Evolutionary conservation across 2,888 invertebrate genomes (phyloP).

Genomic region (Lasioglossum oenotherae): DNA sequence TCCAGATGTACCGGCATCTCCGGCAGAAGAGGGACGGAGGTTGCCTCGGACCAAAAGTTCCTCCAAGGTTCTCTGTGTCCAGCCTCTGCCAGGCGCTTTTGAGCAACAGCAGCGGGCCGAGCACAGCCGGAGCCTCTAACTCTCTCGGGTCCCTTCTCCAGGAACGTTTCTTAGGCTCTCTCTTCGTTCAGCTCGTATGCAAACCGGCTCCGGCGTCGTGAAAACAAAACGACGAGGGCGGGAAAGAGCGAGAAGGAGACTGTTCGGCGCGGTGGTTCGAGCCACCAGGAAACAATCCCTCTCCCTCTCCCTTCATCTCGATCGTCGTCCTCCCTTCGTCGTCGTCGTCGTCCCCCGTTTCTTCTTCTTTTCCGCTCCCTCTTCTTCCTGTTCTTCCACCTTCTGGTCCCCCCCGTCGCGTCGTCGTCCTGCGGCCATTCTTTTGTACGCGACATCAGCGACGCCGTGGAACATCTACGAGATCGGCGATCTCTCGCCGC

Average conservation of each 20-base stretch:
- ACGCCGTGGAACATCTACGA: slow-evolving; percentile 72
- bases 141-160: slow-evolving; percentile 37
- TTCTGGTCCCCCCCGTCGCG: slow-evolving; percentile 50
- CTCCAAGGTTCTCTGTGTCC: background rate
- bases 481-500: slow-evolving; percentile 69
- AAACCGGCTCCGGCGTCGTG: slow-evolving; percentile 77
- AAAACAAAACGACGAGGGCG: slow-evolving; percentile 72
- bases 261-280: slow-evolving; percentile 48
- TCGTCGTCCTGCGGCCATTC: slow-evolving; percentile 42
- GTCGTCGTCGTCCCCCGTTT: slow-evolving; percentile 51
- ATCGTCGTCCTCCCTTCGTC: slow-evolving; percentile 45
- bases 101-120: slow-evolving; percentile 53
- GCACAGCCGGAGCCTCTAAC: slow-evolving; percentile 40
- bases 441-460: slow-evolving; percentile 71
- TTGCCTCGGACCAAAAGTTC: background rate
- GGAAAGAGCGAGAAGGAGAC: slow-evolving; percentile 12
- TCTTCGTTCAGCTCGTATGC: slow-evolving; percentile 71
- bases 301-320: slow-evolving; percentile 52
- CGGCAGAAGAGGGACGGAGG: background rate
- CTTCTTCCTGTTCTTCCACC: slow-evolving; percentile 48
- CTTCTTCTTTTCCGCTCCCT: slow-evolving; percentile 53
- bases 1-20: background rate
- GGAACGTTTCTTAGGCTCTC: slow-evolving; percentile 1
- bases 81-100: background rate
- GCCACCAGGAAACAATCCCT: slow-evolving; percentile 77